Conservation (phyloP, 2,113 vertebrate genomes). For the Hemibagrus wyckioides region DNA sequence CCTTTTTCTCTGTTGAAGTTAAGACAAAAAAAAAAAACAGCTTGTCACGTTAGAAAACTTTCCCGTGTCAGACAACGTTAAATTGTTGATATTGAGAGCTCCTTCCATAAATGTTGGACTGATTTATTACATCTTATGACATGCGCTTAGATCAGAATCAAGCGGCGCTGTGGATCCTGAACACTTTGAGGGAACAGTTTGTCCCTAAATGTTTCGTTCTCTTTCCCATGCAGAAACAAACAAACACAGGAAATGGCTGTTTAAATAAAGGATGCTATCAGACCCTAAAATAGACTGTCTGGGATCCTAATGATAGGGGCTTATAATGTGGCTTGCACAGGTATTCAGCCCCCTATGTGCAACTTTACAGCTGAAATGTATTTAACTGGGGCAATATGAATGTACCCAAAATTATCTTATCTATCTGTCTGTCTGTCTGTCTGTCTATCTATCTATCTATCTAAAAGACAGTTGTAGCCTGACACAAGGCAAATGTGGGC, state of each 20-base stretch:
- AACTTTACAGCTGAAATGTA: too few relatives aligned
- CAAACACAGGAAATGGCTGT: slow-evolving; percentile 15
- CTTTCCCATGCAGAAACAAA: not conserved
- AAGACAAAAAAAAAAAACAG: too few relatives aligned
- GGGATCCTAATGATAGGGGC: not conserved
- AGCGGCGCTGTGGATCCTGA: not conserved
- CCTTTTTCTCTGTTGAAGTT: not conserved
- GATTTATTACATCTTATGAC: not conserved
- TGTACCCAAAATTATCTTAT: too few relatives aligned
- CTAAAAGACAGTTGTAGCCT: not conserved
- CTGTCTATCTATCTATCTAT: not conserved
- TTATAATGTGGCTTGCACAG: not conserved
- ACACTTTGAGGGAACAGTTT: not conserved
- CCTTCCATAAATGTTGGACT: not conserved
- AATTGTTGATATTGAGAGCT: not conserved
- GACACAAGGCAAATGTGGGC: not conserved
- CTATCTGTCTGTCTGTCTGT: too few relatives aligned
- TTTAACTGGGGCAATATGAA: too few relatives aligned
- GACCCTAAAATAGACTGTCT: not conserved
- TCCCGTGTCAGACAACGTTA: not conserved
- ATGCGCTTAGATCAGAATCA: not conserved
- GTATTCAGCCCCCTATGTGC: not conserved
- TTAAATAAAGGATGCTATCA: not conserved
- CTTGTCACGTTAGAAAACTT: not conserved
- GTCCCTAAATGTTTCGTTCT: not conserved